phyloP scores from a whole-genome alignment of 2,888 invertebrate species.

The Rhamphomyia laevipes region DNA sequence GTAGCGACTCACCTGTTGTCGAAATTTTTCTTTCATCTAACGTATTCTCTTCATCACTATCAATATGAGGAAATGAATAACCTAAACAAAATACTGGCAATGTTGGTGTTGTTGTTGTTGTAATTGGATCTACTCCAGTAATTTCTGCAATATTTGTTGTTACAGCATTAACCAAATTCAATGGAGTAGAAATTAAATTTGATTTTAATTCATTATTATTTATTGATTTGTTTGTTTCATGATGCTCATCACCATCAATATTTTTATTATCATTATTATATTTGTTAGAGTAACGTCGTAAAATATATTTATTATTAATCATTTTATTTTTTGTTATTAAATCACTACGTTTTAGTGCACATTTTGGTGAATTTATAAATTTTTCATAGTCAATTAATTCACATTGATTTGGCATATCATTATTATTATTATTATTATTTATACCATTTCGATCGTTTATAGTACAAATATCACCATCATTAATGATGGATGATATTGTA shows the following conservation, averaged over 20 bases:
- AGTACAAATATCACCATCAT: neutral
- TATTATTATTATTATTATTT: constrained; percentile 12
- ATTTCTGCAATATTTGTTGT: constrained; percentile 11
- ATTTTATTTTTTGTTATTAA: constrained; percentile 39
- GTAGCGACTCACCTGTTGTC: constrained; percentile 15
- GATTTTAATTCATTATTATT: constrained; percentile 9
- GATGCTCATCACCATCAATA: constrained; percentile 27
- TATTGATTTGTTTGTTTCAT: constrained; percentile 13
- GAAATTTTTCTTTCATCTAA: constrained; percentile 33
- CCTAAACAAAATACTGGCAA: constrained; percentile 51
- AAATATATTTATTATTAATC: constrained; percentile 35
- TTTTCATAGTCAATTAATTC: constrained; percentile 14
- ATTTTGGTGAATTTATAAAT: constrained; percentile 36
- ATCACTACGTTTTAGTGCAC: constrained; percentile 36
- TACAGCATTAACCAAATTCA: constrained; percentile 11
- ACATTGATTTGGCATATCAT: constrained; percentile 18
- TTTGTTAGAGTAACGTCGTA: constrained; percentile 34
- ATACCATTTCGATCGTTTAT: constrained; percentile 13
- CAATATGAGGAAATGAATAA: constrained; percentile 57
- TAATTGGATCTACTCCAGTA: neutral
- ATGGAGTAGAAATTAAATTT: constrained; percentile 8
- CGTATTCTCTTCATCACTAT: constrained; percentile 57
- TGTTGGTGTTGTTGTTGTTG: constrained; percentile 25
- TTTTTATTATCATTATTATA: constrained; percentile 29
- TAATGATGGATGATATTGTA: too few species aligned